These are phyloP conservation scores for Octopus bimaculoides DNA, from an alignment of 1,140 invertebrate genomes.

Conservation along the genomic window DNA sequence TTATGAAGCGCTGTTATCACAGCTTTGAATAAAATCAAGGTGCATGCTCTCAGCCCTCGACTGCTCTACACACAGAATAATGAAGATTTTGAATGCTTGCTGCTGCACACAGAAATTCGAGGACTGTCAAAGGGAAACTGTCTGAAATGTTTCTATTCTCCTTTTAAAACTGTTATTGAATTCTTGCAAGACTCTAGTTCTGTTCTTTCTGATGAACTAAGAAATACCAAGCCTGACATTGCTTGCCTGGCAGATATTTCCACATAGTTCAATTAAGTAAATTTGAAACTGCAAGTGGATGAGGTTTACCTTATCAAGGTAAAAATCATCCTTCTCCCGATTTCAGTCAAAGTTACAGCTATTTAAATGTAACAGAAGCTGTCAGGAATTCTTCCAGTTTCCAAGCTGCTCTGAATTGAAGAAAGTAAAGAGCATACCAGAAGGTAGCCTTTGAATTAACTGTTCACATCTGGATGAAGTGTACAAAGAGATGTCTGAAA, in stretches of 20 bases:
- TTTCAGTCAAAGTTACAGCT: not conserved
- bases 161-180: not conserved
- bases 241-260: not conserved
- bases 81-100: not conserved
- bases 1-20: not conserved
- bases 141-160: not conserved
- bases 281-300: not conserved
- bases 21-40: slow-evolving; percentile 1
- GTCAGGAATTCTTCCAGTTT: slow-evolving; percentile 4
- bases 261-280: not conserved
- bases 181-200: not conserved
- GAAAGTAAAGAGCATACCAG: slow-evolving; percentile 2
- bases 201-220: not conserved
- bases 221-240: not conserved
- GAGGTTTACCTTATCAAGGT: slow-evolving; percentile 1
- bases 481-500: not conserved
- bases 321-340: not conserved
- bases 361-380: not conserved
- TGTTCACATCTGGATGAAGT: not conserved
- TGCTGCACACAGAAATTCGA: not conserved
- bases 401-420: slow-evolving; percentile 6
- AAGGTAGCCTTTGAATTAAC: too few relatives aligned
- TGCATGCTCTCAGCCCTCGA: not conserved
- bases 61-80: not conserved
- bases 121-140: not conserved